Base-by-base conservation (phyloP, 2,888 invertebrate species). In the Plemyria rubiginata region DNA sequence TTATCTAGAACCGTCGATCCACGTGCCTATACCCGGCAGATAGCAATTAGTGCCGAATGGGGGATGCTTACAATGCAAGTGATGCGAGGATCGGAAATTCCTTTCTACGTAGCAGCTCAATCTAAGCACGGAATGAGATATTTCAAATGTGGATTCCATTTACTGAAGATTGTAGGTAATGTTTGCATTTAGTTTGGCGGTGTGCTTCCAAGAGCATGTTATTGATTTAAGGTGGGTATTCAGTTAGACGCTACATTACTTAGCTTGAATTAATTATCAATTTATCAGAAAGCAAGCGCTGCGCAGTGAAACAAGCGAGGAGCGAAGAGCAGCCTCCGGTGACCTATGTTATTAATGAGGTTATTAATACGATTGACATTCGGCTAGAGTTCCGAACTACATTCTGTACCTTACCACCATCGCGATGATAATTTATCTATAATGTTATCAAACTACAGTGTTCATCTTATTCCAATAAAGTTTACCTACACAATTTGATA, bases 1-100 rank as follows among this genome's bases (percentile, higher is more conserved):
- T 65, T 65, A 61, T 60, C 65, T 57, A 60, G 56, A 56, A 54
- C 52, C 60, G 54, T 45, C 53, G 64, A 60, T 65, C 50, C 56
- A 56, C 61, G 48, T 56, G 52, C 61, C 64, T 63, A 56, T 56
- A 53, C 56, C 56, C 56, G 52, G 52, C 59, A 48, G 60, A 56
- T 64, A 64, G 57, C 65, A 65, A 65, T 65, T 65, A 65, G 65
- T 51, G 51, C 57, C 64, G 60, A 60, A 60, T 64, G 49, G 60
- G 60, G 65, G 65, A 65, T 60, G 65, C 65, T 60, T 65, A 60
- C 65, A 54, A 65, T 65, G 60, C 65, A 61, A 60, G 50, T 61
- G 65, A 65, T 58, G 54, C 41, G 65, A 57, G 65, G 57, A 61
- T 58, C 54, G 60, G 56, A 57, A 65, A 65, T 65, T 49, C 60